Evolutionary conservation across 2,797 vertebrate species (phyloP).

Genomic region (Nothura maculosa): DNA sequence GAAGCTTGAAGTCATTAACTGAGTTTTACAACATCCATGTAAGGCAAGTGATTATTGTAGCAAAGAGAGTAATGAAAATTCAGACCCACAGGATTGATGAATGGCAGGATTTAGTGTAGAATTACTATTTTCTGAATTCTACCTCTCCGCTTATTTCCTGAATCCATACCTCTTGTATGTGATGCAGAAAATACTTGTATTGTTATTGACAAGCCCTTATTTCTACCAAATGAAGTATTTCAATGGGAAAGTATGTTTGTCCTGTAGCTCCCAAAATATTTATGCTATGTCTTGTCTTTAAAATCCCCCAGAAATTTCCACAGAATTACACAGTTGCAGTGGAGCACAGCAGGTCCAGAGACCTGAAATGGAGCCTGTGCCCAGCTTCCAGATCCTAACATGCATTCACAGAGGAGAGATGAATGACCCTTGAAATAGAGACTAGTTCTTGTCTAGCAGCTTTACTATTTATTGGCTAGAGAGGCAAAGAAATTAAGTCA

Average conservation of each 20-base stretch:
- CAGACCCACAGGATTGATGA: background rate
- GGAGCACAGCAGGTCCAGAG: accelerated
- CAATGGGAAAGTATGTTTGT: background rate
- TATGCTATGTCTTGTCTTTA: background rate
- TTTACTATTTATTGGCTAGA: background rate
- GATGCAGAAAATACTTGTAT: background rate
- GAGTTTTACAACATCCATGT: background rate
- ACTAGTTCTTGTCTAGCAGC: background rate
- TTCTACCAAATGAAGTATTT: background rate
- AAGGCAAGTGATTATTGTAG: background rate
- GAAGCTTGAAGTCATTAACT: background rate
- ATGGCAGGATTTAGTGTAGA: background rate
- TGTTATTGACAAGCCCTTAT: background rate
- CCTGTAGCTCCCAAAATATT: background rate
- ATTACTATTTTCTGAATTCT: background rate
- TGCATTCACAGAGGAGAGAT: background rate
- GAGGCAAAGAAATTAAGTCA: background rate
- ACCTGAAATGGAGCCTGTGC: background rate
- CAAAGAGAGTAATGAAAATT: background rate
- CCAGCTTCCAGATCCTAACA: background rate
- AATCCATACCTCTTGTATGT: background rate
- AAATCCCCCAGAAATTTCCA: background rate
- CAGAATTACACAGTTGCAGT: accelerated
- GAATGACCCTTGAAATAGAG: background rate
- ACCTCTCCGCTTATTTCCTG: background rate